Evolutionary conservation across 2,888 invertebrate species (phyloP), one percentile per base, ranked within the genome.

Genomic region (Lepeophtheirus nordmannii): DNA sequence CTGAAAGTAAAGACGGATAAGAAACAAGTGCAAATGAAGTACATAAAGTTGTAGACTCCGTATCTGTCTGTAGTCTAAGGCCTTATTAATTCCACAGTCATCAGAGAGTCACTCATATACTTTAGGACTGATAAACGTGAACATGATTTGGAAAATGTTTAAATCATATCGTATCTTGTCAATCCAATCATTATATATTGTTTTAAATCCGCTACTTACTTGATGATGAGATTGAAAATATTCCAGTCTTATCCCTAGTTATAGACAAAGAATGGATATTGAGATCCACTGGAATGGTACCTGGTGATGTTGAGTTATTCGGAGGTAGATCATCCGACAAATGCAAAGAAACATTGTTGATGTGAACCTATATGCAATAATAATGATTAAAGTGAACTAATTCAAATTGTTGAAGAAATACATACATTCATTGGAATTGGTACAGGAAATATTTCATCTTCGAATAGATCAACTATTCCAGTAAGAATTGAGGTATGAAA

Each of bases 321-420:
- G 85, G 84, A 1, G 85, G 87, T 63, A 89, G 82, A 78, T 92
- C 91, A 77, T 91, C 91, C 72, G 85, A 82, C 70, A 90, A 76
- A 72, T 84, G 84, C 11, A 89, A 75, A 67, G 82, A 82, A 61
- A 89, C 81, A 74, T 87, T 86, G 74, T 87, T 85, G 73, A 89
- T 75, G 69, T 81, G 76, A 12, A 87, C 79, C 87, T 88, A 75
- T 11, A 76, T 72, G 71, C 66, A 30, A 68, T 69, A 67, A 56
- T 46, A 23, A 30, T 5, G 23, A 40, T 30, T 57, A 22, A 41
- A 58, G 7, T n/a, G 56, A 17, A 39, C 8, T n/a, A n/a, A 17
- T 7, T 12, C 57, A 23, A 41, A 10, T 67, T 67, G 23, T 22
- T 20, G 17, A 23, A 30, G 37, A 41, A 20, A 64, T 5, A 17